phyloP scores from a whole-genome alignment of 2,888 invertebrate genomes.

The Scaptomyza tumidula region DNA sequence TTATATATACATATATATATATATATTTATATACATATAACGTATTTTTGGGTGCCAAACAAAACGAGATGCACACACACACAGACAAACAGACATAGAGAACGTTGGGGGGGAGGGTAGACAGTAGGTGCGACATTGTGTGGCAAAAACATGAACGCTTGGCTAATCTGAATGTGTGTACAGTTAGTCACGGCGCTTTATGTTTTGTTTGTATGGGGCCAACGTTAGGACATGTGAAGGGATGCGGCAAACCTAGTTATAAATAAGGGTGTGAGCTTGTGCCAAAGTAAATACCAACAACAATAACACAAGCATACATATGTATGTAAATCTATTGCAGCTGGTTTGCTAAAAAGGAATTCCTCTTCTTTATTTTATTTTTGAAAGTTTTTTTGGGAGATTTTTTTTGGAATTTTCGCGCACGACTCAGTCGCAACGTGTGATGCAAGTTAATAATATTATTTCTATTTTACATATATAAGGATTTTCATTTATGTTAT shows the following conservation, averaged over 20 bases:
- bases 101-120: not conserved
- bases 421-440: not conserved
- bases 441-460: not conserved
- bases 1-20: conserved; percentile 70
- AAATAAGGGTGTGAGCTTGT: not conserved
- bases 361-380: not conserved
- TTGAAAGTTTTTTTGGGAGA: not conserved
- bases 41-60: conserved; percentile 31
- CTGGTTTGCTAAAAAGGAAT: not conserved
- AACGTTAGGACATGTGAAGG: conserved; percentile 11
- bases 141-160: conserved; percentile 16
- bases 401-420: not conserved
- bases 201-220: conserved; percentile 28
- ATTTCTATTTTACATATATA: no score
- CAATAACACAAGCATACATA: not conserved
- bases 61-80: conserved; percentile 15
- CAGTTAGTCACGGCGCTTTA: conserved; percentile 45
- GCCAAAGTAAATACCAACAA: conserved; percentile 2
- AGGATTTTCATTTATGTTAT: no score
- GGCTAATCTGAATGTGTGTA: conserved; percentile 46
- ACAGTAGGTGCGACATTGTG: not conserved
- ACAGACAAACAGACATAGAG: not conserved
- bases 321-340: not conserved
- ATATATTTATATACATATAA: conserved; percentile 69
- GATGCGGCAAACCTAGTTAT: not conserved